Conservation (phyloP, 2,797 vertebrate species). For the Neoniphon sammara region DNA sequence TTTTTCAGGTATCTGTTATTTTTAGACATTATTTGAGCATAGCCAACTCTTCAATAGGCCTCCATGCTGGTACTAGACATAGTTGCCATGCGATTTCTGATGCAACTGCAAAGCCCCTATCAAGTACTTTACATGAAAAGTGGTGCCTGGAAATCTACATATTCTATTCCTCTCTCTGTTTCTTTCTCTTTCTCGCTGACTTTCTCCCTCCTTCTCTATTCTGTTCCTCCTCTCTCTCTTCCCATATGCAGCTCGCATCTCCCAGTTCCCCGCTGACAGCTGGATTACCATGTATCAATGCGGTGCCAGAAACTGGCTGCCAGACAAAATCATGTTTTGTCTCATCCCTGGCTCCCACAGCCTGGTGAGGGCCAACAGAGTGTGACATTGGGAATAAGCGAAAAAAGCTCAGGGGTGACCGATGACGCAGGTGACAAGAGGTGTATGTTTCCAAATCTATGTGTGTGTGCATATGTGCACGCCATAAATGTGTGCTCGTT, state of each 20-base stretch:
- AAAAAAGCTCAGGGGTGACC: conserved; percentile 46
- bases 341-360: conserved; percentile 67
- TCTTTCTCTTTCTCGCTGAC: conserved; percentile 27
- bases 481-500: neutral
- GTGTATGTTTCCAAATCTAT: conserved; percentile 17
- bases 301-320: conserved; percentile 72
- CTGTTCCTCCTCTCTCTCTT: conserved; percentile 20
- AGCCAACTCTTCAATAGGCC: neutral
- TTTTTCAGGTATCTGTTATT: too few species aligned
- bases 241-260: conserved; percentile 13
- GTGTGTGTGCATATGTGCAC: neutral
- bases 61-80: neutral
- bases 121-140: neutral
- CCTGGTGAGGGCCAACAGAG: conserved; percentile 60
- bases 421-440: conserved; percentile 26
- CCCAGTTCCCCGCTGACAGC: conserved; percentile 64
- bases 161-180: conserved; percentile 9
- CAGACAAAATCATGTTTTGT: conserved; percentile 78
- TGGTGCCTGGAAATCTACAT: conserved; percentile 11
- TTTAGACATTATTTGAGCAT: neutral
- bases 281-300: conserved; percentile 76
- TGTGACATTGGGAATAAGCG: conserved; percentile 63
- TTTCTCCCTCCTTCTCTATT: conserved; percentile 32
- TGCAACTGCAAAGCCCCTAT: conserved; percentile 1
- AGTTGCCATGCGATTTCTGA: neutral